Conservation (phyloP, 2,113 vertebrate genomes). For the Tricholaema leucomelas region DNA sequence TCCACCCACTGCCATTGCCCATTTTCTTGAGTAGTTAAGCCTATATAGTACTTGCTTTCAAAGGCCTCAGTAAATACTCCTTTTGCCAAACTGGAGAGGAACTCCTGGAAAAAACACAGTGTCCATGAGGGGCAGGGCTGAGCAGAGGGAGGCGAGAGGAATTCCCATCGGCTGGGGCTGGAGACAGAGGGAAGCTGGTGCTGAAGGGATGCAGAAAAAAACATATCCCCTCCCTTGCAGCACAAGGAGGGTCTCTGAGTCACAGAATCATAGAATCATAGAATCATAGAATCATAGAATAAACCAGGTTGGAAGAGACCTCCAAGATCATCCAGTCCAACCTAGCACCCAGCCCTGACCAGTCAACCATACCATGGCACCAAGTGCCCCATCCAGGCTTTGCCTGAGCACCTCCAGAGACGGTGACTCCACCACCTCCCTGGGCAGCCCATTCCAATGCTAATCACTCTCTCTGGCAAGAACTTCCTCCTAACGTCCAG, state of each 20-base stretch:
- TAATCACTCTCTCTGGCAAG: too few relatives aligned
- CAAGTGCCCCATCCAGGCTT: too few relatives aligned
- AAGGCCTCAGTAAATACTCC: not conserved
- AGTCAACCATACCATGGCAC: too few relatives aligned
- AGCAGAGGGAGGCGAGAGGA: not conserved
- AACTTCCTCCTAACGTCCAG: too few relatives aligned
- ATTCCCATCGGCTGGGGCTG: not conserved
- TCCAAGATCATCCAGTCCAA: too few relatives aligned
- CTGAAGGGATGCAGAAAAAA: not conserved
- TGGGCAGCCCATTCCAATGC: too few relatives aligned
- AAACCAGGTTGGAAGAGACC: too few relatives aligned
- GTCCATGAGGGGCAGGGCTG: not conserved
- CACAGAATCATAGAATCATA: too few relatives aligned
- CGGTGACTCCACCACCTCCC: too few relatives aligned
- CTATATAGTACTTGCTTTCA: conserved; percentile 56
- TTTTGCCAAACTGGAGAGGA: not conserved
- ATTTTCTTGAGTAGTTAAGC: not conserved
- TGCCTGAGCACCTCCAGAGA: too few relatives aligned
- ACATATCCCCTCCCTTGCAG: not conserved
- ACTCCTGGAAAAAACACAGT: conserved; percentile 8
- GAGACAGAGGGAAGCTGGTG: not conserved
- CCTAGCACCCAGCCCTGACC: too few relatives aligned
- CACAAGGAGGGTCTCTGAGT: not conserved
- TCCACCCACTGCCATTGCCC: conserved; percentile 51
- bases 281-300: too few relatives aligned